Conservation (phyloP, 30 jellyfish, hydroid and myxozoan species). For the Sanderia malayensis region DNA sequence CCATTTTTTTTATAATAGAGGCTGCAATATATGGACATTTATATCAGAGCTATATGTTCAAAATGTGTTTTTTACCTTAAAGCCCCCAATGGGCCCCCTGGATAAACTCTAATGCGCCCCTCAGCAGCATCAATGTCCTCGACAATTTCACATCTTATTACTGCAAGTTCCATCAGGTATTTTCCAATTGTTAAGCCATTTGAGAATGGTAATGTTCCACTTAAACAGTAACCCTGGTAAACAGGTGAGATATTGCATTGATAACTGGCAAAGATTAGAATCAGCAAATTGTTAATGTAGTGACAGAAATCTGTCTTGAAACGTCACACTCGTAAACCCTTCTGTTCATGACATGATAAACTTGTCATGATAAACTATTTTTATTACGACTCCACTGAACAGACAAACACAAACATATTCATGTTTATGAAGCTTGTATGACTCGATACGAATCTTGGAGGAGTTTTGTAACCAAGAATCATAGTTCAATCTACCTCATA, state of each 20-base stretch:
- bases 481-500: too few species aligned
- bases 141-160: slow-evolving; percentile 47
- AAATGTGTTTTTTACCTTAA: slow-evolving; percentile 67
- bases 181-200: slow-evolving; percentile 80
- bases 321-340: neutral
- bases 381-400: neutral
- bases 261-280: too few species aligned
- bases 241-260: too few species aligned
- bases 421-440: neutral
- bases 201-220: slow-evolving; percentile 85
- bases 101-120: slow-evolving; percentile 32
- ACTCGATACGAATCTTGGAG: too few species aligned
- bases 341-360: neutral
- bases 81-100: slow-evolving; percentile 72
- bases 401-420: neutral
- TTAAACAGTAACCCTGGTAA: slow-evolving; percentile 68
- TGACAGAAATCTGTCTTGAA: neutral
- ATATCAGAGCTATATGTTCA: neutral
- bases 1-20: neutral
- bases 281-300: too few species aligned
- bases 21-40: neutral
- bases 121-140: slow-evolving; percentile 57
- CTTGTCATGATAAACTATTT: neutral
- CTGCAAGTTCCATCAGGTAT: slow-evolving; percentile 56
- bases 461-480: too few species aligned